phyloP scores from a whole-genome alignment of 2,797 vertebrate genomes.

The Enteromius argenteus region DNA sequence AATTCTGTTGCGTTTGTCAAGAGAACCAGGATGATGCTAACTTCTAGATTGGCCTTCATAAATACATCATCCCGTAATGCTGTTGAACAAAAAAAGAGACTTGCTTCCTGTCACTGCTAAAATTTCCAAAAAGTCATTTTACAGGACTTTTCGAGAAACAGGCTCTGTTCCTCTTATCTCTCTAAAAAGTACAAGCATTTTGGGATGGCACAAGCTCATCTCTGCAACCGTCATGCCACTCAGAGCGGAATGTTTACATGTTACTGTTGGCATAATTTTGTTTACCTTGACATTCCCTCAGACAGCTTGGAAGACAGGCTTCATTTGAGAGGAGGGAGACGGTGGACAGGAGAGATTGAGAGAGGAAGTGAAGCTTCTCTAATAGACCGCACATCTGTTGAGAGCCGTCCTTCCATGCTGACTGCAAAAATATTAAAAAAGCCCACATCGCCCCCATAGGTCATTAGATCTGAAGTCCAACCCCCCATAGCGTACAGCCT shows the following conservation, averaged over 20 bases:
- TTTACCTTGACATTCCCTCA: constrained; percentile 48
- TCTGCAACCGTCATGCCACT: constrained; percentile 13
- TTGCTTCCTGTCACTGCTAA: neutral
- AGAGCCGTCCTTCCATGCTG: constrained; percentile 40
- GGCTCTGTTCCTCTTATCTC: neutral
- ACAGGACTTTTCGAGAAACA: neutral
- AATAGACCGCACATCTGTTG: constrained; percentile 64
- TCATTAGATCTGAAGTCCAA: constrained; percentile 48
- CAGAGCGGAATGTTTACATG: constrained; percentile 43
- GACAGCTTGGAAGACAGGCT: constrained; percentile 55
- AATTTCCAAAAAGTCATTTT: constrained; percentile 6
- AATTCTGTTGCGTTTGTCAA: neutral
- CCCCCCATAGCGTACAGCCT: constrained; percentile 1
- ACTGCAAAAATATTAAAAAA: constrained; percentile 7
- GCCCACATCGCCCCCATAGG: constrained; percentile 27
- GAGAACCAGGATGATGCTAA: neutral
- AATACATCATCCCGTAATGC: neutral
- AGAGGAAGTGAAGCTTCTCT: constrained; percentile 47
- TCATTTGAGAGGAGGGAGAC: constrained; percentile 58
- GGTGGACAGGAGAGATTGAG: constrained; percentile 36
- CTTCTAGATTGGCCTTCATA: neutral
- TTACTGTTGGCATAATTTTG: constrained; percentile 53
- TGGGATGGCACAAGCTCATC: neutral
- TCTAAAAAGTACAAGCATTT: neutral
- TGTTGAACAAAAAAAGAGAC: neutral